Conservation (phyloP, 2,888 invertebrate species). For the Halictus ligatus region DNA sequence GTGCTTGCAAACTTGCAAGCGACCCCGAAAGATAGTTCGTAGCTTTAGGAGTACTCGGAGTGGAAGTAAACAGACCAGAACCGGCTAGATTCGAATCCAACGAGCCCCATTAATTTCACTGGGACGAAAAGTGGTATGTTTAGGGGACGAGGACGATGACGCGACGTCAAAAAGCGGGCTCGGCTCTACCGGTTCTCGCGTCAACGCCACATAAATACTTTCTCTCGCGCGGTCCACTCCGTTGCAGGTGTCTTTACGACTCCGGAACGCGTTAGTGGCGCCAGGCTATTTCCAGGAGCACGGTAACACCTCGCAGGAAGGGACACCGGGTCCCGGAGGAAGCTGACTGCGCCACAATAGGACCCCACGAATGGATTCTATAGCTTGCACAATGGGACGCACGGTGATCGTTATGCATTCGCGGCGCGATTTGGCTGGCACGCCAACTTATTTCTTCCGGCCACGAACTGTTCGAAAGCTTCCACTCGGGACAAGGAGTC, state of each 20-base stretch:
- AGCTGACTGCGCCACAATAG: conserved; percentile 59
- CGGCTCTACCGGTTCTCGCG: conserved; percentile 14
- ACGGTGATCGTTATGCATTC: conserved; percentile 69
- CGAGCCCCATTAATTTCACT: conserved; percentile 21
- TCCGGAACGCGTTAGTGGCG: conserved; percentile 57
- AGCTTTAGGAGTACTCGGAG: too few species aligned
- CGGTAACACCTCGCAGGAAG: conserved; percentile 49
- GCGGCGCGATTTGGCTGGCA: conserved; percentile 65
- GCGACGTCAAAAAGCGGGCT: not conserved
- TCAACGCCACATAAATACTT: not conserved
- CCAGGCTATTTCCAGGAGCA: conserved; percentile 48
- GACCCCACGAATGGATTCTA: conserved; percentile 64
- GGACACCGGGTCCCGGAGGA: conserved; percentile 54
- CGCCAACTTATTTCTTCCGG: conserved; percentile 72
- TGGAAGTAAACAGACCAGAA: not conserved
- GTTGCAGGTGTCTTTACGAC: conserved; percentile 42
- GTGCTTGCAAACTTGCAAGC: not conserved
- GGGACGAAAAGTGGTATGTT: not conserved
- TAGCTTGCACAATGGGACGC: conserved; percentile 51
- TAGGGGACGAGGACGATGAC: not conserved
- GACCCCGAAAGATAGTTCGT: not conserved
- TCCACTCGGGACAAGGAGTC: conserved; percentile 21
- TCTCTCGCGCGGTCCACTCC: not conserved
- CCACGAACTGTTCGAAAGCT: conserved; percentile 49
- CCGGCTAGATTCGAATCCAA: not conserved